Evolutionary conservation across 1,140 invertebrate species (phyloP).

Genomic region (Adoxophyes honmai): DNA sequence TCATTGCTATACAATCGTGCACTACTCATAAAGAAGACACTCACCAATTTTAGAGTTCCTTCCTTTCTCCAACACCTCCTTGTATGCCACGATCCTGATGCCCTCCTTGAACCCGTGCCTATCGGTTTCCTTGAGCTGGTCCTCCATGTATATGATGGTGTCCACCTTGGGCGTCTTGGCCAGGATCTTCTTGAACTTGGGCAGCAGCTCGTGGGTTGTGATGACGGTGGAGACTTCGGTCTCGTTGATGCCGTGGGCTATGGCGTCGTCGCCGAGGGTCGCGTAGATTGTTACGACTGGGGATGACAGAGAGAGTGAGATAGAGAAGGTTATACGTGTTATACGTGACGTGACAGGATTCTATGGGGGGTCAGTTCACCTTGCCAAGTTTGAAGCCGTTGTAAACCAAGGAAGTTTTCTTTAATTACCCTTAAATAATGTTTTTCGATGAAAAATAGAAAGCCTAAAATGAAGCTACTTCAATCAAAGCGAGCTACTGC

Average conservation of each 20-base stretch:
- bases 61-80: conserved; percentile 74
- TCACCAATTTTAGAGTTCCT: conserved; percentile 60
- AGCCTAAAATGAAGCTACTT: no score
- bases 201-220: conserved; percentile 91
- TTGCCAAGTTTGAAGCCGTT: no score
- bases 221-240: conserved; percentile 95
- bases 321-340: neutral
- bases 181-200: conserved; percentile 91
- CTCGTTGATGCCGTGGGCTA: conserved; percentile 96
- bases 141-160: conserved; percentile 93
- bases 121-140: conserved; percentile 86
- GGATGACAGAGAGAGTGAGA: conserved; percentile 18
- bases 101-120: conserved; percentile 82
- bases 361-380: no score
- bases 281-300: conserved; percentile 97
- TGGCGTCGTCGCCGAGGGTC: conserved; percentile 96
- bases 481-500: no score
- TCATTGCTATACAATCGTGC: no score
- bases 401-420: no score
- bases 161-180: conserved; percentile 82
- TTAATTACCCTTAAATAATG: no score
- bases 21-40: no score
- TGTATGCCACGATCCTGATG: conserved; percentile 82
- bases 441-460: no score
- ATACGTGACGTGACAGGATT: no score